Percentiles rank a stretch among this genome's conserved stretches.
Evolutionary conservation across 2,113 vertebrate species (phyloP).

Genomic region (Nycticebus coucang): DNA sequence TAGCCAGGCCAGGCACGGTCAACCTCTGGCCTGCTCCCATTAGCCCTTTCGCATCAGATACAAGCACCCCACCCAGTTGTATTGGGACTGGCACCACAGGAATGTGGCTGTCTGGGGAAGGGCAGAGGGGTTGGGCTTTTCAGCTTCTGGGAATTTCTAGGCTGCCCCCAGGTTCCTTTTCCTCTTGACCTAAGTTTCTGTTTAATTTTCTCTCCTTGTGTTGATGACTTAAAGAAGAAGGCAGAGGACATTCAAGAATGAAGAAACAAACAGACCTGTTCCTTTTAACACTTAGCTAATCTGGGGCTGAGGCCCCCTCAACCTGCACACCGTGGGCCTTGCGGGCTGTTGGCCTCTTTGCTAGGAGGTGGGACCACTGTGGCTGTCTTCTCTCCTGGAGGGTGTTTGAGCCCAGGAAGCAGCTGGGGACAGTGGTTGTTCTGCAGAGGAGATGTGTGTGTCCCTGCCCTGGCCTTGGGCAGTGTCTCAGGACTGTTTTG

Average conservation of each 20-base stretch:
- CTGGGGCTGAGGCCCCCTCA: no score
- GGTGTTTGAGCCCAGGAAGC: not conserved
- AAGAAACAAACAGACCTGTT: no score
- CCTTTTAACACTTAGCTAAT: not conserved
- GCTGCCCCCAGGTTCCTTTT: no score
- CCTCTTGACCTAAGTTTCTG: not conserved
- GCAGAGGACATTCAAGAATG: no score
- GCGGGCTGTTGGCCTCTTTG: not conserved
- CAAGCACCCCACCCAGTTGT: not conserved
- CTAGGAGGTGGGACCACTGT: rapidly evolving
- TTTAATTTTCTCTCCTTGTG: not conserved
- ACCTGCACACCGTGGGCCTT: not conserved
- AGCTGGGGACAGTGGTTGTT: not conserved
- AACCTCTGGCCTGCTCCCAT: no score
- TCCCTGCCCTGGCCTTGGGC: not conserved
- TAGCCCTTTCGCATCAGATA: rapidly evolving
- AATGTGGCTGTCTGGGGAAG: not conserved
- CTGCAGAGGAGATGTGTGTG: not conserved
- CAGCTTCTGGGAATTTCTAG: not conserved
- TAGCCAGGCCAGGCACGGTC: rapidly evolving
- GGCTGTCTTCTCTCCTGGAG: not conserved
- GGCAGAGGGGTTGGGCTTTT: not conserved
- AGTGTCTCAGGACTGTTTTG: not conserved
- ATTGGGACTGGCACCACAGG: rapidly evolving
- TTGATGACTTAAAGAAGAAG: not conserved